Evolutionary conservation across 1,140 invertebrate species (phyloP).

Genomic region (Linepithema humile): DNA sequence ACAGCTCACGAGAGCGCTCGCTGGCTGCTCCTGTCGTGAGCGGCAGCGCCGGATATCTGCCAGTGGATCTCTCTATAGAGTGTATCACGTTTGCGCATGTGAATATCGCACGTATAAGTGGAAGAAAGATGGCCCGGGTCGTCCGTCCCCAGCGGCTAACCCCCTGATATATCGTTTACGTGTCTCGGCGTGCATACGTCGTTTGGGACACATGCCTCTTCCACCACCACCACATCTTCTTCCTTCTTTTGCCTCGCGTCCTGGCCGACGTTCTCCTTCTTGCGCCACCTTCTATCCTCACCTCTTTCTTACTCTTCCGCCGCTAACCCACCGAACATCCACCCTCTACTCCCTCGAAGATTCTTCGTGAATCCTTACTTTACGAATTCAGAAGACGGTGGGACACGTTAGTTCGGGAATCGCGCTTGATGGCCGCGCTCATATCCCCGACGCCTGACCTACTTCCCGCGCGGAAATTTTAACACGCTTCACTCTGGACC

Average conservation of each 20-base stretch:
- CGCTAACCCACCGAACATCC: slow-evolving; percentile 41
- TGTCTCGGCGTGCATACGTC: slow-evolving; percentile 84
- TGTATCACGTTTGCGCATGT: slow-evolving; percentile 82
- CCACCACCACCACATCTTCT: slow-evolving; percentile 63
- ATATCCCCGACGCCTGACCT: slow-evolving; percentile 23
- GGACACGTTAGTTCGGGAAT: slow-evolving; percentile 72
- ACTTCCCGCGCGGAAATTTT: slow-evolving; percentile 44
- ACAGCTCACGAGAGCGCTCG: slow-evolving; percentile 80
- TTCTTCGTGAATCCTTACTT: slow-evolving; percentile 78
- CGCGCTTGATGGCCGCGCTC: slow-evolving; percentile 53
- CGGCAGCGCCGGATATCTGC: slow-evolving; percentile 72
- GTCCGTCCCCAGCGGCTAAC: slow-evolving; percentile 84
- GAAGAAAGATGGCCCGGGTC: slow-evolving; percentile 83
- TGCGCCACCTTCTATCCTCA: not conserved
- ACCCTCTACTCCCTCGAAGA: slow-evolving; percentile 52
- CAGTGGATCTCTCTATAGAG: slow-evolving; percentile 79
- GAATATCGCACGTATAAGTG: slow-evolving; percentile 82
- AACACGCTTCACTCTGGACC: not conserved
- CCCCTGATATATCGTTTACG: slow-evolving; percentile 85
- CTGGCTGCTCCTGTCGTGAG: slow-evolving; percentile 68
- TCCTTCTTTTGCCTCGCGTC: slow-evolving; percentile 35
- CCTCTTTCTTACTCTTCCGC: not conserved
- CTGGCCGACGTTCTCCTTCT: slow-evolving; percentile 4
- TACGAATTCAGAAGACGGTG: slow-evolving; percentile 80
- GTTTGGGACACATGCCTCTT: slow-evolving; percentile 83